Conservation (phyloP, 2,888 invertebrate species). For the Xestia rhomboidea region DNA sequence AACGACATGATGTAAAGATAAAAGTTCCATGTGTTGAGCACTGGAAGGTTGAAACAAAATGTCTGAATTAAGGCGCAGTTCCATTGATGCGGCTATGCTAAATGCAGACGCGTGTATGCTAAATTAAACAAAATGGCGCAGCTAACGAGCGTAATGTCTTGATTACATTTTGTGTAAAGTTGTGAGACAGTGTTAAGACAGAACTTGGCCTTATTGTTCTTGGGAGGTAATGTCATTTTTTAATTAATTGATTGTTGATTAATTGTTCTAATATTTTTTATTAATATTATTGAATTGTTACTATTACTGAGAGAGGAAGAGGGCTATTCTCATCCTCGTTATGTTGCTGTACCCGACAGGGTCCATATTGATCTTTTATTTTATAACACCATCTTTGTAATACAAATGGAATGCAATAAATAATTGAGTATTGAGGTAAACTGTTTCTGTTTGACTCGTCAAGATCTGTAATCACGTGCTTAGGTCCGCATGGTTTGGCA, state of each 20-base stretch:
- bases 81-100: neutral
- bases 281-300: no score
- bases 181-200: neutral
- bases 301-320: no score
- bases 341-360: no score
- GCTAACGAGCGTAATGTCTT: neutral
- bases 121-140: neutral
- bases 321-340: no score
- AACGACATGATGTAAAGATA: slow-evolving; percentile 80
- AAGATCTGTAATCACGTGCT: neutral
- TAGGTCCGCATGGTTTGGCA: neutral
- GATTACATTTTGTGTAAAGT: neutral
- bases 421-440: no score
- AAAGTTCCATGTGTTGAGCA: slow-evolving; percentile 84
- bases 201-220: neutral
- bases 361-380: no score
- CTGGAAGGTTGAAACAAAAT: slow-evolving; percentile 69
- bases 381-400: no score
- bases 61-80: slow-evolving; percentile 33
- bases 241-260: no score
- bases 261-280: no score
- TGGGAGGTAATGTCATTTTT: no score
- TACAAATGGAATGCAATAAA: no score
- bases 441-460: neutral
- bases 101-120: neutral